These are phyloP conservation scores for Cichladusa arquata DNA, from an alignment of 2,113 vertebrate species.

Conservation along the genomic window DNA sequence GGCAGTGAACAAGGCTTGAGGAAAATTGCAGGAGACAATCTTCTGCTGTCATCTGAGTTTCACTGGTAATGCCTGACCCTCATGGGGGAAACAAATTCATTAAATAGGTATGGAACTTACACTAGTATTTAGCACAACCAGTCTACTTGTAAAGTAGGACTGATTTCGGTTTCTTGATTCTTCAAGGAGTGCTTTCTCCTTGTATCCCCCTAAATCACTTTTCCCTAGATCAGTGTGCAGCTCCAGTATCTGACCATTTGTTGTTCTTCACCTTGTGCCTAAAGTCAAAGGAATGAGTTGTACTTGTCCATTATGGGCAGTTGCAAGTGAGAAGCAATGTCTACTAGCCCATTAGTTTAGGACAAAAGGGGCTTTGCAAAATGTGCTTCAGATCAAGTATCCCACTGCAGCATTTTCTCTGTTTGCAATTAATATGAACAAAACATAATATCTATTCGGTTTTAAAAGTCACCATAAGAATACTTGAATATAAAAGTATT, in stretches of 20 bases:
- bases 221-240: neutral
- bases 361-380: neutral
- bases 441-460: neutral
- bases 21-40: neutral
- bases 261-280: neutral
- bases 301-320: neutral
- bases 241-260: neutral
- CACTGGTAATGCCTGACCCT: neutral
- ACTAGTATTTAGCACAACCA: neutral
- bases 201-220: neutral
- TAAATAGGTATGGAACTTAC: neutral
- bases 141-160: neutral
- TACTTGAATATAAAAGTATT: neutral
- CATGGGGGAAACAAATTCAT: neutral
- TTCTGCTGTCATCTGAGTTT: neutral
- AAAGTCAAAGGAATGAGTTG: neutral
- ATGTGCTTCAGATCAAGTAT: neutral
- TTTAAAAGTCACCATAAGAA: neutral
- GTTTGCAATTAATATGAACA: neutral
- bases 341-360: neutral
- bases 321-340: neutral
- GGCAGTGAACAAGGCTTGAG: neutral
- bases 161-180: neutral
- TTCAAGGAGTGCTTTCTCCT: accelerated
- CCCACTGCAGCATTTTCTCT: neutral